Evolutionary conservation across 2,113 vertebrate genomes (phyloP), one percentile per base, ranked within the genome.

Genomic region (Plectropomus leopardus): DNA sequence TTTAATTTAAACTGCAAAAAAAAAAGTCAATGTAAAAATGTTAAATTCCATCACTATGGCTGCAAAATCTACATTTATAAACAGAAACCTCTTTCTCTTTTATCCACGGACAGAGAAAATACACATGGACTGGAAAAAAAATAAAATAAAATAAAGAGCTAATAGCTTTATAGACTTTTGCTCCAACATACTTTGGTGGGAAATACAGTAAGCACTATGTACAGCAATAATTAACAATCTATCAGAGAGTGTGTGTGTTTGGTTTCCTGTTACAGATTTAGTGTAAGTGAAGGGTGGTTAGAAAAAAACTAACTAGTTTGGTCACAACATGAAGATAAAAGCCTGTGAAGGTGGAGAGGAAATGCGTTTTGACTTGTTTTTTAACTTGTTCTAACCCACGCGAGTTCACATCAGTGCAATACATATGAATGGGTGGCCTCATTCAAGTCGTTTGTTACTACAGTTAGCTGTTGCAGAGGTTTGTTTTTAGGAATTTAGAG

Each of bases 351-450:
- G 1, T 48, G 57, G 54, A 79, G 5, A 34, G 10, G 14, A 71
- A 47, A 70, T 10, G 15, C 3, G 24, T 11, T 9, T 8, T 40
- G 36, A 40, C 36, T 40, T 42, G 42, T 64, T 23, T 51, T n/a
- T 65, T 76, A 3, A 10, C 15, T 64, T 71, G 44, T 50, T 80
- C 10, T 23, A 57, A 81, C 53, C 59, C 67, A 59, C 66, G 11
- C 60, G 78, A 73, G 89, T 79, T 84, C 47, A 80, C 51, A 84
- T 94, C 93, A 94, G 93, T 94, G 93, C 92, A 94, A 89, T 90
- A 90, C 72, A 80, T 32, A 71, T 68, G 34, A 74, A 70, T 54
- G 64, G 42, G 36, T 70, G 74, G 34, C 55, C 48, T 70, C 66
- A 48, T 69, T 87, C 50, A 85, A 80, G 68, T 76, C 57, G 64